A percentile compares a stretch with the other conserved stretches of the same genome.
Evolutionary conservation across 2,888 invertebrate genomes (phyloP).

Genomic region (Galerucella pusilla): DNA sequence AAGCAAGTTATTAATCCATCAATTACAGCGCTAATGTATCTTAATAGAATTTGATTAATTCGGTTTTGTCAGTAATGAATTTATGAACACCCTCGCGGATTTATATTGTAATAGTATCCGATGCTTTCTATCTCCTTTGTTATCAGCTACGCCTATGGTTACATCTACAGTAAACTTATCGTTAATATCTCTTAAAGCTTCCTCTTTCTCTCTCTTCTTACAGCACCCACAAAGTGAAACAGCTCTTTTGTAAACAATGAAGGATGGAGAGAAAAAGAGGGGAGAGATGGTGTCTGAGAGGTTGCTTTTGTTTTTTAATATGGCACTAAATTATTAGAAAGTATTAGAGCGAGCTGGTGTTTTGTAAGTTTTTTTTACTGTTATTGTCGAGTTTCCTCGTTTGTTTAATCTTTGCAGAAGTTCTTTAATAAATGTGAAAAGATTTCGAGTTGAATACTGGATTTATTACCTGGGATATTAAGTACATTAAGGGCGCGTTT

Average conservation of each 20-base stretch:
- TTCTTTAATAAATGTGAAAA: neutral
- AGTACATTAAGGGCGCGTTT: no score
- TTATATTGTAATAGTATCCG: neutral
- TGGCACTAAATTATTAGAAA: slow-evolving; percentile 16
- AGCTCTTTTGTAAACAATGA: slow-evolving; percentile 20
- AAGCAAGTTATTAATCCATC: neutral
- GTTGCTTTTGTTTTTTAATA: slow-evolving; percentile 20
- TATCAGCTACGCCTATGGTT: neutral
- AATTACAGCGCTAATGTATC: neutral
- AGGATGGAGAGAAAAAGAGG: slow-evolving; percentile 5
- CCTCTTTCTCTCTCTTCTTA: neutral
- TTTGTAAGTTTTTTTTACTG: slow-evolving; percentile 3
- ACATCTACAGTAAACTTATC: neutral
- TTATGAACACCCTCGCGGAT: neutral
- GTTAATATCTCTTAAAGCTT: no score
- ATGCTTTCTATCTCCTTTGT: neutral
- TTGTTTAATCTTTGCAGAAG: neutral
- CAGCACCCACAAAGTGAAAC: slow-evolving; percentile 14
- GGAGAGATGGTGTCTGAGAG: slow-evolving; percentile 18
- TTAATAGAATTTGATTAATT: neutral
- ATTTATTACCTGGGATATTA: neutral
- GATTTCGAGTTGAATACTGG: neutral
- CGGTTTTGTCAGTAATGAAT: neutral
- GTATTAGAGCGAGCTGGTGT: slow-evolving; percentile 7
- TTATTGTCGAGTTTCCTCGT: slow-evolving; percentile 2